phyloP scores from a whole-genome alignment of 2,113 vertebrate genomes.

The Microtus oregoni region DNA sequence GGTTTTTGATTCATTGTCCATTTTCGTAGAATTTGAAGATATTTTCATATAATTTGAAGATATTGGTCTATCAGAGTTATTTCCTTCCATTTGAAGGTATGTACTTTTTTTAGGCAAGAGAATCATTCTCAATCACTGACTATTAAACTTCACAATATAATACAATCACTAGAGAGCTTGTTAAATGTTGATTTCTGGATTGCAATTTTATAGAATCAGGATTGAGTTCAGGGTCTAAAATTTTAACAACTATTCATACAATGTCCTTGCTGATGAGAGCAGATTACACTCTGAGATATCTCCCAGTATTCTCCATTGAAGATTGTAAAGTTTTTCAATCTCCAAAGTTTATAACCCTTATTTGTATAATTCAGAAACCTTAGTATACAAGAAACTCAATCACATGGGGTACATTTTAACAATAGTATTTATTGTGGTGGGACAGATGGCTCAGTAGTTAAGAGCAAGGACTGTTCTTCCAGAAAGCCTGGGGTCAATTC shows the following conservation, averaged over 20 bases:
- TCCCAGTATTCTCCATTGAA: not conserved
- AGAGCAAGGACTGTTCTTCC: not conserved
- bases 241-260: not conserved
- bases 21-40: not conserved
- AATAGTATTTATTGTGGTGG: not conserved
- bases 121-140: not conserved
- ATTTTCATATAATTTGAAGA: not conserved
- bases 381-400: not conserved
- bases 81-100: not conserved
- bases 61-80: not conserved
- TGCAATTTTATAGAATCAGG: not conserved
- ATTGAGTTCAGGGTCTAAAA: not conserved
- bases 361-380: not conserved
- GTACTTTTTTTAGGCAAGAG: not conserved
- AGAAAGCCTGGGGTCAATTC: not conserved
- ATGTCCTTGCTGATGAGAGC: not conserved
- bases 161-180: not conserved
- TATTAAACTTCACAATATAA: slow-evolving; percentile 6
- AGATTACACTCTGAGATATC: not conserved
- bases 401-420: not conserved
- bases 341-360: not conserved
- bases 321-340: not conserved
- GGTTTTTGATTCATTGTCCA: not conserved
- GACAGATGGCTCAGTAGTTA: not conserved
- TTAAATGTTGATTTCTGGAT: not conserved